Conservation (phyloP, 1,140 invertebrate genomes). For the Drosophila sp. region DNA sequence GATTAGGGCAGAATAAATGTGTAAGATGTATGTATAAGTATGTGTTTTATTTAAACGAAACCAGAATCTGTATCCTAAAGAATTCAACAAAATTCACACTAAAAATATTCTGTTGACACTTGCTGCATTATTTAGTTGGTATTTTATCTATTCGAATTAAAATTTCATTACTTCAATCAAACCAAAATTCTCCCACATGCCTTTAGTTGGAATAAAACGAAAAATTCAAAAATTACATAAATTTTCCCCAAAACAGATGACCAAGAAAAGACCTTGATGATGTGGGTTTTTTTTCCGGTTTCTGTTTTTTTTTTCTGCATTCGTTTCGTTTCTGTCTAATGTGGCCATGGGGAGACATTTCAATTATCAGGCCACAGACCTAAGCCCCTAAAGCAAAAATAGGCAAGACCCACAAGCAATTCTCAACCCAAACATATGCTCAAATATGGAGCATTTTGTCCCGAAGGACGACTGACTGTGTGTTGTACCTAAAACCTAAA, state of each 20-base stretch:
- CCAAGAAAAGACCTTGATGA: neutral
- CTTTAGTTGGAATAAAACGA: neutral
- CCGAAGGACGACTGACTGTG: neutral
- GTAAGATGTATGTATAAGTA: too few relatives aligned
- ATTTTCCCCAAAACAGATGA: neutral
- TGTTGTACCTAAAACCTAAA: slow-evolving; percentile 36
- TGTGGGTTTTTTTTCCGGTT: neutral
- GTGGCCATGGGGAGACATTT: slow-evolving; percentile 66
- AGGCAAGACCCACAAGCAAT: slow-evolving; percentile 29
- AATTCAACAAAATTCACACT: too few relatives aligned
- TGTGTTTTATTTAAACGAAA: too few relatives aligned
- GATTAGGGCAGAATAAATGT: too few relatives aligned
- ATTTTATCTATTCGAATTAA: neutral
- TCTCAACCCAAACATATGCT: slow-evolving; percentile 59
- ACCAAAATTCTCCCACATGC: too few relatives aligned
- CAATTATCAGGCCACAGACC: slow-evolving; percentile 70
- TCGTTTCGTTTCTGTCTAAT: slow-evolving; percentile 32
- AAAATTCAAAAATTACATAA: neutral
- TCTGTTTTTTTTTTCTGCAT: neutral
- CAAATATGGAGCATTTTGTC: slow-evolving; percentile 59
- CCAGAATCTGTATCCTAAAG: too few relatives aligned
- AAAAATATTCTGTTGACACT: neutral
- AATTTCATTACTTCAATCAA: too few relatives aligned
- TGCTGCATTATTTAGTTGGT: neutral
- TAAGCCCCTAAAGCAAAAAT: slow-evolving; percentile 36